A percentile compares a stretch with the other conserved stretches of the same genome.
Evolutionary conservation across 1,140 invertebrate genomes (phyloP).

Genomic region (Asobara japonica): DNA sequence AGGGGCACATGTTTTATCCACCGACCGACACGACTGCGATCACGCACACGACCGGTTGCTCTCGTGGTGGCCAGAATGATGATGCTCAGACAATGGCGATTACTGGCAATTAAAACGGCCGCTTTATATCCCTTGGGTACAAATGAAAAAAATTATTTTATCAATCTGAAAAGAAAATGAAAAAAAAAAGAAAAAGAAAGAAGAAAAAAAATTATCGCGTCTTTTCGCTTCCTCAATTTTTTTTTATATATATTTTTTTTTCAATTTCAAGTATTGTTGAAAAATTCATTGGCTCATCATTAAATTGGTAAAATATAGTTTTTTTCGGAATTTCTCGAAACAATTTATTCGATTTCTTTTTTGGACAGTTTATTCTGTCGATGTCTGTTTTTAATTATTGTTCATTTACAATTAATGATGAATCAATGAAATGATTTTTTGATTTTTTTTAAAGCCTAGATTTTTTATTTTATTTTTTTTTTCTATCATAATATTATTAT

Average conservation of each 20-base stretch:
- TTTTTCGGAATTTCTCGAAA: too few species aligned
- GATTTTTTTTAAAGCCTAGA: too few species aligned
- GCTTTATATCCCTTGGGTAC: neutral
- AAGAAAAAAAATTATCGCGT: neutral
- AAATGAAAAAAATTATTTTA: conserved; percentile 18
- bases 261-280: neutral
- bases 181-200: neutral
- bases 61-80: conserved; percentile 15
- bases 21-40: conserved; percentile 16
- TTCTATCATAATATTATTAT: too few species aligned
- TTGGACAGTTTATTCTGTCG: neutral
- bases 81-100: conserved; percentile 1
- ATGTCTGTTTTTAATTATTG: neutral
- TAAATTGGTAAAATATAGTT: too few species aligned
- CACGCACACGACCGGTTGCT: conserved; percentile 18
- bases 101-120: conserved; percentile 10
- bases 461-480: neutral
- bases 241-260: neutral
- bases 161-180: conserved; percentile 12
- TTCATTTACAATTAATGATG: neutral
- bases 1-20: conserved; percentile 31
- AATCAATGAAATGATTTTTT: neutral
- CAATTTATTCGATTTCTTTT: neutral
- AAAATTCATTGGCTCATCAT: neutral
- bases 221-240: neutral